phyloP scores from a whole-genome alignment of 2,888 invertebrate species.

The Cryptophagus acutangulus region DNA sequence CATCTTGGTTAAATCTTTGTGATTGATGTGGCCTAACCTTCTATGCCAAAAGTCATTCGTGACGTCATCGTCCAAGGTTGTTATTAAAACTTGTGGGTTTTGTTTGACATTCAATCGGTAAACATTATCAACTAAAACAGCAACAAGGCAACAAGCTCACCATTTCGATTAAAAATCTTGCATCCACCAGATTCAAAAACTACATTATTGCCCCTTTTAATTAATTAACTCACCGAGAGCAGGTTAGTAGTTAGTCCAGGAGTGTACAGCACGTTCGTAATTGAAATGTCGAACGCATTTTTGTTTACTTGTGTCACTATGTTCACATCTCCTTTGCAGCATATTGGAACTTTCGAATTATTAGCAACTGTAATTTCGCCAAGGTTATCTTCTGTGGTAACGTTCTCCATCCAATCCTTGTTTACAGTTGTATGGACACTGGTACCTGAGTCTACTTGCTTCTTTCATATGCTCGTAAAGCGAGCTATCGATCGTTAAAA shows the following conservation, averaged over 20 bases:
- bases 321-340: conserved; percentile 22
- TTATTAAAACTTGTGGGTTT: not conserved
- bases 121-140: conserved; percentile 20
- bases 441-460: conserved; percentile 28
- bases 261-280: not conserved
- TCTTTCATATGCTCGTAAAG: conserved; percentile 29
- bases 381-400: conserved; percentile 8
- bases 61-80: not conserved
- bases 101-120: conserved; percentile 21
- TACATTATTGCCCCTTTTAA: conserved; percentile 26
- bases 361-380: conserved; percentile 24
- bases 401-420: conserved; percentile 17
- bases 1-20: conserved; percentile 14
- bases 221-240: conserved; percentile 20
- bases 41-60: conserved; percentile 22
- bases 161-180: conserved; percentile 23
- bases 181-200: conserved; percentile 22
- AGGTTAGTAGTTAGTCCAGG: conserved; percentile 5
- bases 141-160: conserved; percentile 20
- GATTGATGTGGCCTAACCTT: conserved; percentile 21
- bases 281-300: not conserved
- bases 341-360: conserved; percentile 20
- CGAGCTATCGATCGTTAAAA: conserved; percentile 30
- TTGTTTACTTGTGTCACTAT: conserved; percentile 14
- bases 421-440: conserved; percentile 27